Evolutionary conservation across 2,797 vertebrate genomes (phyloP).

Genomic region (Sciaenops ocellatus): DNA sequence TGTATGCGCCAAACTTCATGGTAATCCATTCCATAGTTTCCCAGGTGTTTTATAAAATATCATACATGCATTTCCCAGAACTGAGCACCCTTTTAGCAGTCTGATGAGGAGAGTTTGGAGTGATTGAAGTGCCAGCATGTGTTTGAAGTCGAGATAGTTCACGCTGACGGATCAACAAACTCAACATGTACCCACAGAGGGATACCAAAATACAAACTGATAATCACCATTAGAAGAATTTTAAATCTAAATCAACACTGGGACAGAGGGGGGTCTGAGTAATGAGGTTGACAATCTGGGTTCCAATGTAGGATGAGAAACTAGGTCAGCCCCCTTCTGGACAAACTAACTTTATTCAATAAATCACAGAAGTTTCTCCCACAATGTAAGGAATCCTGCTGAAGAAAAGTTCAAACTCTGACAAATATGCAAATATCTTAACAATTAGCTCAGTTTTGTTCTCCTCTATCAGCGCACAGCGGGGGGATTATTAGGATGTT

Average conservation of each 20-base stretch:
- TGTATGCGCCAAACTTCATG: neutral
- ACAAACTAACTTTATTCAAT: constrained; percentile 36
- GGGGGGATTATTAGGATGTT: constrained; percentile 8
- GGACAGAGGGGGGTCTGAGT: constrained; percentile 37
- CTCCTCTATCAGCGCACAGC: neutral
- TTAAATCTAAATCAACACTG: constrained; percentile 41
- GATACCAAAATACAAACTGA: constrained; percentile 42
- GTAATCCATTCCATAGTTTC: neutral
- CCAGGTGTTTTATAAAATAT: constrained; percentile 14
- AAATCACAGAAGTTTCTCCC: constrained; percentile 8
- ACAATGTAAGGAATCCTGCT: constrained; percentile 5
- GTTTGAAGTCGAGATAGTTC: constrained; percentile 30
- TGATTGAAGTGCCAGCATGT: neutral
- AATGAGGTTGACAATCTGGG: constrained; percentile 70
- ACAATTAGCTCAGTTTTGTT: constrained; percentile 38
- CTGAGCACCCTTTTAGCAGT: neutral
- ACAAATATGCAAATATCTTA: constrained; percentile 21
- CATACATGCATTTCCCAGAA: constrained; percentile 10
- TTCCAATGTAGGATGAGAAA: constrained; percentile 61
- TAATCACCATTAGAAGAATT: constrained; percentile 32
- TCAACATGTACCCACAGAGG: constrained; percentile 1
- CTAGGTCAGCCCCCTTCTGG: constrained; percentile 57
- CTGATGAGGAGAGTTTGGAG: neutral
- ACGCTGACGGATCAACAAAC: constrained; percentile 17
- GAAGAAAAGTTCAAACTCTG: constrained; percentile 6